A percentile compares a stretch with the other conserved stretches of the same genome.
These are phyloP conservation scores for Morone saxatilis DNA, from an alignment of 2,113 vertebrate genomes.

Conservation along the genomic window DNA sequence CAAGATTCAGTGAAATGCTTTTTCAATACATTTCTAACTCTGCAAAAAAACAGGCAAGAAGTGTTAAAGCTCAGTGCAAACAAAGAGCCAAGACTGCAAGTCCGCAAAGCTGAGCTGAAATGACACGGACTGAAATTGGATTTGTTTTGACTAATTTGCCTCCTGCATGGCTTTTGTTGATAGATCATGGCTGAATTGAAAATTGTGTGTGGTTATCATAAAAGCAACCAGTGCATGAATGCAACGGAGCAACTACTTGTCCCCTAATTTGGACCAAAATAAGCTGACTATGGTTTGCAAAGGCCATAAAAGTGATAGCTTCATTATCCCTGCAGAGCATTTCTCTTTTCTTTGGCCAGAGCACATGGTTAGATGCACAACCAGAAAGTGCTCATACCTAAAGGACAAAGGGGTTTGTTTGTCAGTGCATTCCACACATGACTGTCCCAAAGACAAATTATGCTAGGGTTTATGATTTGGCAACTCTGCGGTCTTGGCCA, in stretches of 20 bases:
- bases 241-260: constrained; percentile 41
- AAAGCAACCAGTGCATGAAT: constrained; percentile 24
- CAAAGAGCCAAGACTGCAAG: constrained; percentile 46
- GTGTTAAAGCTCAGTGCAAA: constrained; percentile 23
- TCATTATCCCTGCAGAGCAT: constrained; percentile 31
- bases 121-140: constrained; percentile 36
- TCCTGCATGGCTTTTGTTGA: constrained; percentile 58
- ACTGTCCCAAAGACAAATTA: background rate
- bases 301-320: constrained; percentile 15
- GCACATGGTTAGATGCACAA: background rate
- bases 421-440: background rate
- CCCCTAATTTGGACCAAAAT: constrained; percentile 34
- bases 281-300: constrained; percentile 35
- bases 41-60: constrained; percentile 3
- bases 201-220: constrained; percentile 44
- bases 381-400: background rate
- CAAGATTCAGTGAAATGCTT: constrained; percentile 23
- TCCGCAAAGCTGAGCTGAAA: constrained; percentile 29
- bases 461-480: background rate
- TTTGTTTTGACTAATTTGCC: constrained; percentile 60
- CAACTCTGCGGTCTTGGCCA: background rate
- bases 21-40: constrained; percentile 34
- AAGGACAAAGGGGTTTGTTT: background rate
- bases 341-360: constrained; percentile 11
- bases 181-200: constrained; percentile 41